Base-by-base conservation (phyloP, 1,140 invertebrate species). In the Heliothis subflexa region DNA sequence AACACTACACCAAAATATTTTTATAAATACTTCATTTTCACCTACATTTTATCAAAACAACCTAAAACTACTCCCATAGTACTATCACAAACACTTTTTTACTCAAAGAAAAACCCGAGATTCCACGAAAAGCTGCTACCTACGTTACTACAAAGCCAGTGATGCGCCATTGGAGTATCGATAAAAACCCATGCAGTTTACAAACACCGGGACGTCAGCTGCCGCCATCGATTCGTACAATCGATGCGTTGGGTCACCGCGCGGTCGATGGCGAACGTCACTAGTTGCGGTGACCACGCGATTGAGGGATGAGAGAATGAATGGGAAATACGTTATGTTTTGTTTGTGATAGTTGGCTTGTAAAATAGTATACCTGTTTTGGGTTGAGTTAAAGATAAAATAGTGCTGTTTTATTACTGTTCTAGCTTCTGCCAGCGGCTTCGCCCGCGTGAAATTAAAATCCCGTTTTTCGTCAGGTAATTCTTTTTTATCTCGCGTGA, bases 151-250 rank as follows among this genome's bases (percentile, higher is more conserved):
- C 13, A 2, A 16, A 40, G 14, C 68, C 68, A 55, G 33, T 52
- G 49, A 71, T 49, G 68, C 18, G 50, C 81, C 72, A 55, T 25
- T 28, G n/a, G 12, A 11, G 11, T 61, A 74, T 74, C 71, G 75
- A 68, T 68, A 68, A 77, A 57, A 75, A 62, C 59, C 55, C 71
- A 49, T 62, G 64, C 40, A 75, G 88, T 91, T 88, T 88, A 89
- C 87, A 86, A 90, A 91, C 89, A 91, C 14, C 16, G 78, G 57
- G 45, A 33, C 81, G 88, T 88, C 91, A 91, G 91, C 91, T 90
- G 91, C 83, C 74, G 52, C 66, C 78, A 91, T 91, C 89, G 89
- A 91, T 91, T 90, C 77, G 80, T 70, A 81, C 70, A 88, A 90
- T 92, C 89, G 89, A 91, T 89, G 81, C 78, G 71, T 66, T 80